Evolutionary conservation across 2,113 vertebrate genomes (phyloP).

Genomic region (Vanacampus margaritifer): DNA sequence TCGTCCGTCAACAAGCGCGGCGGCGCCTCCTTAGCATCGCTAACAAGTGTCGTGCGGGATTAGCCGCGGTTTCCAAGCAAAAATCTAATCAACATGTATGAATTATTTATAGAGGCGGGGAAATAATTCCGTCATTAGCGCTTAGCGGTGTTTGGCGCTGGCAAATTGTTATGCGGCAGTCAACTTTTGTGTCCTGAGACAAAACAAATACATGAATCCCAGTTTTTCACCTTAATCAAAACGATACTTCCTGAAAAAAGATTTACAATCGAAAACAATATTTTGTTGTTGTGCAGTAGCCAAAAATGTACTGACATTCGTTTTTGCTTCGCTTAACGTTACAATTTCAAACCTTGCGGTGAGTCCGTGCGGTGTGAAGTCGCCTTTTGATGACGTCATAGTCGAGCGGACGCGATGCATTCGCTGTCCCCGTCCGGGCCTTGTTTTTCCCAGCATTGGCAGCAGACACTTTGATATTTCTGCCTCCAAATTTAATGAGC

Average conservation of each 20-base stretch:
- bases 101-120: background rate
- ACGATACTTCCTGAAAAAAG: too few species aligned
- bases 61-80: background rate
- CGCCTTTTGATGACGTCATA: background rate
- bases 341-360: too few species aligned
- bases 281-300: too few species aligned
- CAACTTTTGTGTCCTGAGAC: background rate
- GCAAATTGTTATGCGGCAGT: background rate
- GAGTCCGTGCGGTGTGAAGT: too few species aligned
- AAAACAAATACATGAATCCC: background rate
- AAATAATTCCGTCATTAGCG: background rate
- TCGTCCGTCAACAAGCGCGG: background rate
- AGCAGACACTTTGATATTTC: too few species aligned
- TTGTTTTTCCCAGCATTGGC: too few species aligned
- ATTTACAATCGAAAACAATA: too few species aligned
- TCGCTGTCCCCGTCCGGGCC: too few species aligned
- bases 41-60: background rate
- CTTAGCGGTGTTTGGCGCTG: background rate
- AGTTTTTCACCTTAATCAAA: too few species aligned
- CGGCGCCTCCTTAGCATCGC: background rate
- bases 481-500: background rate
- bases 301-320: too few species aligned
- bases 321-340: too few species aligned
- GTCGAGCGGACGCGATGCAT: too few species aligned
- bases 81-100: constrained; percentile 1